phyloP scores from a whole-genome alignment of 2,113 vertebrate genomes.

The Solenodon paradoxus region DNA sequence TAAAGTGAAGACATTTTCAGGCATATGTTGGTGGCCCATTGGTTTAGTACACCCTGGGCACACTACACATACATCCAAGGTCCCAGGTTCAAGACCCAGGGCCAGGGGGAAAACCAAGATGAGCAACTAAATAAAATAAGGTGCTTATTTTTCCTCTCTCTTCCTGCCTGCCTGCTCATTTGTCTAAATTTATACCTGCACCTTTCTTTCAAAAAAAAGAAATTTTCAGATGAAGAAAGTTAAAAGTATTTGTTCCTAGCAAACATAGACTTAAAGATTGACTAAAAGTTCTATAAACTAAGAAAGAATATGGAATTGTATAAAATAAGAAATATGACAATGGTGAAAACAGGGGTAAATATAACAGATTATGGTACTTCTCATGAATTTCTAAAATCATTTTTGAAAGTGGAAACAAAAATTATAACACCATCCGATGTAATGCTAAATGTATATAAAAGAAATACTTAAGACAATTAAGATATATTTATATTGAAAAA shows the following conservation, averaged over 20 bases:
- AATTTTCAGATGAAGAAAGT: neutral
- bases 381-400: neutral
- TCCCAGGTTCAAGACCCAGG: too few relatives aligned
- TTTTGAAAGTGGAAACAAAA: slow-evolving; percentile 38
- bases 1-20: slow-evolving; percentile 22
- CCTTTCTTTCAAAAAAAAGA: too few relatives aligned
- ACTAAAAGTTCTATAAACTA: neutral
- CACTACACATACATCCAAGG: too few relatives aligned
- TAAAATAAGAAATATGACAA: neutral
- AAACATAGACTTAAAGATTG: neutral
- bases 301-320: neutral
- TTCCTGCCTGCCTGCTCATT: too few relatives aligned
- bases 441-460: neutral
- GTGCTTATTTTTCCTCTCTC: too few relatives aligned
- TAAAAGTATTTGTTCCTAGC: neutral
- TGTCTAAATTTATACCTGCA: too few relatives aligned
- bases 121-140: too few relatives aligned
- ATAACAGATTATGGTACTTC: neutral
- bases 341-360: neutral
- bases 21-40: too few relatives aligned
- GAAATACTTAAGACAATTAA: slow-evolving; percentile 11
- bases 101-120: too few relatives aligned
- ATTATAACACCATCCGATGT: slow-evolving; percentile 11
- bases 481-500: neutral
- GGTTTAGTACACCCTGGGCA: too few relatives aligned